Conservation (phyloP, 2,888 invertebrate genomes). For the Meghimatium bilineatum region DNA sequence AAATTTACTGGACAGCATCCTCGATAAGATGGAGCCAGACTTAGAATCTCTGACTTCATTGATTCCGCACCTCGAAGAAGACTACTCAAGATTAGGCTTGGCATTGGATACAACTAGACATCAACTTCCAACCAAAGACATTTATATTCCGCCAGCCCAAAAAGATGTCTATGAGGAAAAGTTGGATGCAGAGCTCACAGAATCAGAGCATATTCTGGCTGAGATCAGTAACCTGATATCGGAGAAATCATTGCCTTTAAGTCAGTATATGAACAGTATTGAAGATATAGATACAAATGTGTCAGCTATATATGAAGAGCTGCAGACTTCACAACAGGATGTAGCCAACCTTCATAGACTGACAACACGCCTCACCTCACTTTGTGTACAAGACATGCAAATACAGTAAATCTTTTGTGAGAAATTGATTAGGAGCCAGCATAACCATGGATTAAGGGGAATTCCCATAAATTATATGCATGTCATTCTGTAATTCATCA, state of each 20-base stretch:
- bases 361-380: conserved; percentile 29
- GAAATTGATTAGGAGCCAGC: too few relatives aligned
- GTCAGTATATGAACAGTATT: conserved; percentile 21
- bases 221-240: conserved; percentile 49
- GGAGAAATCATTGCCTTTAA: not conserved
- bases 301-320: not conserved
- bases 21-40: conserved; percentile 55
- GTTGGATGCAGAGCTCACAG: conserved; percentile 61
- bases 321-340: conserved; percentile 12
- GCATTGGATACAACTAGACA: conserved; percentile 72
- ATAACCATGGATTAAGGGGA: too few relatives aligned
- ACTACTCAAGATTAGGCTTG: conserved; percentile 63
- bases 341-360: conserved; percentile 11
- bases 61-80: conserved; percentile 58
- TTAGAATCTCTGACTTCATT: conserved; percentile 58
- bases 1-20: conserved; percentile 63
- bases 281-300: conserved; percentile 25
- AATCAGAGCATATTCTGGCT: conserved; percentile 69
- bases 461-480: too few relatives aligned
- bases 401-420: not conserved
- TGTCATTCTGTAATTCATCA: too few relatives aligned
- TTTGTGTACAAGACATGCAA: conserved; percentile 37
- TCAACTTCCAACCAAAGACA: conserved; percentile 68
- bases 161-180: conserved; percentile 53
- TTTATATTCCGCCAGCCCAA: conserved; percentile 63